Evolutionary conservation across 2,113 vertebrate species (phyloP), one percentile per base, ranked within the genome.

Genomic region (Oenanthe melanoleuca): DNA sequence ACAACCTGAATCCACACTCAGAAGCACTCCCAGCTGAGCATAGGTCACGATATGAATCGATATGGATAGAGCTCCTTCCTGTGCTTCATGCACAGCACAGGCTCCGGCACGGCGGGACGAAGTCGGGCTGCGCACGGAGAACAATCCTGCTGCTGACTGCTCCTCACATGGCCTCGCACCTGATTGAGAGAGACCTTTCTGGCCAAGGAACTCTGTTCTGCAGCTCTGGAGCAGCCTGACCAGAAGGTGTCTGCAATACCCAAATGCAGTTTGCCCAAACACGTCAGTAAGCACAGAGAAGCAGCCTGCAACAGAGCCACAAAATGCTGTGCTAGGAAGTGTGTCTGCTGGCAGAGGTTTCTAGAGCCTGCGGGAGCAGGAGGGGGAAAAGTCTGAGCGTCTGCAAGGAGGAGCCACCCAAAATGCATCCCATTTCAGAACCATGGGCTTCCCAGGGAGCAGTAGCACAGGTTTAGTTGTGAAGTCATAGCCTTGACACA

Each of bases 171-270:
- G 77, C 80, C 60, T 75, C 11, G 0, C 2, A 12, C 59, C 70
- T 18, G 28, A 82, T 26, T 12, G 40, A 93, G 69, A 0, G 1
- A 71, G 73, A 49, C 61, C 57, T 61, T 89, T 50, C 80, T 31
- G 69, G 65, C 37, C 80, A 63, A 50, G 14, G 23, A 69, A 40
- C 19, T 77, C n/a, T 0, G 0, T 44, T 73, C 52, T 34, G 45
- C 72, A 53, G 91, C 81, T 71, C 67, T 42, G 18, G 42, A 86
- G 71, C 33, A 26, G 34, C n/a, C 61, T 47, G 73, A 61, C 12
- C 94, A 91, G 86, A 44, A 93, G 59, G 53, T 72, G 70, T n/a
- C 66, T 77, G 74, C 28, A 6, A 86, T 70, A 55, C 88, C 63
- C 9, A 4, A 50, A 52, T 1, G 2, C 34, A 33, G 67, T 88